Percentiles rank a stretch among this genome's conserved stretches.
phyloP scores from a whole-genome alignment of 2,797 vertebrate genomes.

The Scyliorhinus canicula region DNA sequence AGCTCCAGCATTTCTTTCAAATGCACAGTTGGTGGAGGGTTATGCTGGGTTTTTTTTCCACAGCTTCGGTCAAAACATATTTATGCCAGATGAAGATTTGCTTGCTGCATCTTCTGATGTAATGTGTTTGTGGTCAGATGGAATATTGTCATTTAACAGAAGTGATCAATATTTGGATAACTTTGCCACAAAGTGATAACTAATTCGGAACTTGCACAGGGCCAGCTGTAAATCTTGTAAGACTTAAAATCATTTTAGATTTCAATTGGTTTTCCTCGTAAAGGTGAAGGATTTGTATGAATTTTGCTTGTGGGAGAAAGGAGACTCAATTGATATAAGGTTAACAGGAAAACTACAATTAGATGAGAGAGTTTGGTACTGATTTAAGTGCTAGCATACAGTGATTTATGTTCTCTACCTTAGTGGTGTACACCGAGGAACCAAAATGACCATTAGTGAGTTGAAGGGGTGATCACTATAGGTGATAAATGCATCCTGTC shows the following conservation, averaged over 20 bases:
- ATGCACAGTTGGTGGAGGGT: not conserved
- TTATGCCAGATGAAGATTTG: not conserved
- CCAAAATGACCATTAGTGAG: constrained; percentile 7
- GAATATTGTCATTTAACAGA: not conserved
- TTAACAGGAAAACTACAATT: not conserved
- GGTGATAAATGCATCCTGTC: not conserved
- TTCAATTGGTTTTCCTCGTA: not conserved
- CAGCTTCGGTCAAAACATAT: not conserved
- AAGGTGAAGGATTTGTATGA: not conserved
- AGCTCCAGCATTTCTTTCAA: not conserved
- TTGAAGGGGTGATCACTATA: not conserved
- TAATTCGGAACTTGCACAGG: not conserved
- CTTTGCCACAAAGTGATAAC: not conserved
- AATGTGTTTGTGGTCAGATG: not conserved
- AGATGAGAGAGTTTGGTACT: not conserved
- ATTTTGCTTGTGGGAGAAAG: not conserved
- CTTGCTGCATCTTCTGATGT: not conserved
- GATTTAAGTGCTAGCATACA: not conserved
- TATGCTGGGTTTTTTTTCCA: not conserved
- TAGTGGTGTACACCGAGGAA: not conserved
- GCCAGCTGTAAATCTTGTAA: not conserved
- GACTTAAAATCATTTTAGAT: not conserved
- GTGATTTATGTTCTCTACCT: not conserved
- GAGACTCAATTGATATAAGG: not conserved
- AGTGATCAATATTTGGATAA: not conserved